phyloP scores from a whole-genome alignment of 2,888 invertebrate species.

The Gisinianus flammeolus region DNA sequence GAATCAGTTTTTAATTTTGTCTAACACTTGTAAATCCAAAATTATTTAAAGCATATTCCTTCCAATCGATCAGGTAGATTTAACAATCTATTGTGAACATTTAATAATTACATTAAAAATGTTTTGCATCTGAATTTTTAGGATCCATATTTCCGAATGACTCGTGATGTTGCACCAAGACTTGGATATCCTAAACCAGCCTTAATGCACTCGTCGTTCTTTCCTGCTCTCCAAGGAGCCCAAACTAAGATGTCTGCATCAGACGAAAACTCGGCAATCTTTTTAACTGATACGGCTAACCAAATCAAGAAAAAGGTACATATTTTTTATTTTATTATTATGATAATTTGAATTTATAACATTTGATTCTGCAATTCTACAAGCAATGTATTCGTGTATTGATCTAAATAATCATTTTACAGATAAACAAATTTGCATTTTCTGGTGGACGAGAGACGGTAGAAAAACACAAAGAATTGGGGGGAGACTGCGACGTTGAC shows the following conservation, averaged over 20 bases:
- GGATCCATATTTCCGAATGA: conserved; percentile 99
- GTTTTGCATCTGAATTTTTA: conserved; percentile 59
- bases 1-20: conserved; percentile 5
- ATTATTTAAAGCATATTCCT: not conserved
- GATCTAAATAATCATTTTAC: conserved; percentile 34
- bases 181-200: conserved; percentile 88
- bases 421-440: conserved; percentile 94
- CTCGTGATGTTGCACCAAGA: conserved; percentile 94
- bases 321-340: not conserved
- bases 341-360: too few relatives aligned
- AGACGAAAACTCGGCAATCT: conserved; percentile 90
- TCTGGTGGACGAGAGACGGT: conserved; percentile 93
- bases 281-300: conserved; percentile 91
- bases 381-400: not conserved
- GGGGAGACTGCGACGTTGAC: conserved; percentile 96
- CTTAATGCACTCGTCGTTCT: conserved; percentile 83
- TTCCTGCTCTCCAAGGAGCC: conserved; percentile 94
- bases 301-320: conserved; percentile 92
- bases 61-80: not conserved
- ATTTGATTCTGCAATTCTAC: not conserved
- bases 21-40: conserved; percentile 2
- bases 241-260: conserved; percentile 99
- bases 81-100: not conserved
- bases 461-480: conserved; percentile 87
- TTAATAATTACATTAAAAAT: too few relatives aligned